Conservation (phyloP, 1,140 invertebrate species). For the Caenorhabditis brenneri region DNA sequence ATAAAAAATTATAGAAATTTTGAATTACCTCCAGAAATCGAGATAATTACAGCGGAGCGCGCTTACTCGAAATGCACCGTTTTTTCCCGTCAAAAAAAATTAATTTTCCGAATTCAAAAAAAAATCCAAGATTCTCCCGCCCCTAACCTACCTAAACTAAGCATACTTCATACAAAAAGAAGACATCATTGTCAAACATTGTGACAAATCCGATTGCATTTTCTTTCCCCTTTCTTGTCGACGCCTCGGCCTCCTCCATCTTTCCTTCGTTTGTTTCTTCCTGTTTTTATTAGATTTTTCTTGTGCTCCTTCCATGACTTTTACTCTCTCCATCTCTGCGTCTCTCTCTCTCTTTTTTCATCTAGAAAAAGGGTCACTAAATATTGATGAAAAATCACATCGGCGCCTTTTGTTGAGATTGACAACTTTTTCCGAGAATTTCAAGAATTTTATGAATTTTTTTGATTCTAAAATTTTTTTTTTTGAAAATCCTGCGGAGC, state of each 20-base stretch:
- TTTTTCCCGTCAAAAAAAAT: no score
- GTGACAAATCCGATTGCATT: slow-evolving; percentile 31
- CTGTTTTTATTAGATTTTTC: slow-evolving; percentile 40
- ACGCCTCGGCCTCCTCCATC: neutral
- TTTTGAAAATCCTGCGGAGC: no score
- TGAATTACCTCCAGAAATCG: no score
- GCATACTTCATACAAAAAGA: no score
- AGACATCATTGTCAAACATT: slow-evolving; percentile 2
- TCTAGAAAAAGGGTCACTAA: neutral
- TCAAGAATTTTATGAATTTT: neutral
- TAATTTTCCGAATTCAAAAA: no score
- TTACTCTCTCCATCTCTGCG: neutral
- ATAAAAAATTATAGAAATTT: no score
- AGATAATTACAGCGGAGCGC: no score
- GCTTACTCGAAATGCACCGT: no score
- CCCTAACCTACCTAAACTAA: no score
- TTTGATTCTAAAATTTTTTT: neutral
- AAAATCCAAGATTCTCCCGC: no score
- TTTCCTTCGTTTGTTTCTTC: neutral
- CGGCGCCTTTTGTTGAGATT: neutral
- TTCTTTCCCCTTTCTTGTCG: neutral
- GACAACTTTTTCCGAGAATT: neutral
- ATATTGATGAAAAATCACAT: neutral
- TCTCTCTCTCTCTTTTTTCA: neutral
- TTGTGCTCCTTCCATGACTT: neutral